These are phyloP conservation scores for Atta cephalotes DNA, from an alignment of 1,140 invertebrate genomes.

Conservation along the genomic window DNA sequence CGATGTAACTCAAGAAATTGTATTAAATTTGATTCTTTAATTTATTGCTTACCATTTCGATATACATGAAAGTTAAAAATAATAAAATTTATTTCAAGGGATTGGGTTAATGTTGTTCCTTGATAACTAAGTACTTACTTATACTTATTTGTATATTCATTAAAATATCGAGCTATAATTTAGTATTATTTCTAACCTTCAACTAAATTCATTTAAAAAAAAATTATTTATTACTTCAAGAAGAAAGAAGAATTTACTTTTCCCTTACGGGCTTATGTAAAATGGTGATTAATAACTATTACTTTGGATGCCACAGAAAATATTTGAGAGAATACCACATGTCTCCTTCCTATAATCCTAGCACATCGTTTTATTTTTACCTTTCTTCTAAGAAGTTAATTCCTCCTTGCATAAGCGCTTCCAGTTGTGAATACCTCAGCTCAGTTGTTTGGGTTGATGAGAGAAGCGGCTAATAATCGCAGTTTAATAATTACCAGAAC, in stretches of 20 bases:
- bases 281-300: conserved; percentile 29
- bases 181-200: background rate
- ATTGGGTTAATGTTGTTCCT: too few species aligned
- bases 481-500: conserved; percentile 43
- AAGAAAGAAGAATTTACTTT: background rate
- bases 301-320: background rate
- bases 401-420: conserved; percentile 33
- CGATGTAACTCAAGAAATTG: too few species aligned
- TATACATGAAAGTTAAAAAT: too few species aligned
- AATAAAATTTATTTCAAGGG: too few species aligned
- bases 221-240: background rate
- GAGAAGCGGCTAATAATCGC: conserved; percentile 54
- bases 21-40: too few species aligned
- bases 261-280: conserved; percentile 15
- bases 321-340: conserved; percentile 2
- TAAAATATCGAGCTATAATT: background rate
- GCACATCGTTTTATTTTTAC: background rate
- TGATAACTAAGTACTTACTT: too few species aligned
- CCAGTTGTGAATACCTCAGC: conserved; percentile 23
- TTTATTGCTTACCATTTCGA: too few species aligned
- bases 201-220: background rate
- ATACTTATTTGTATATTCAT: background rate
- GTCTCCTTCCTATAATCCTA: conserved; percentile 17
- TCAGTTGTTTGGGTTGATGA: conserved; percentile 43
- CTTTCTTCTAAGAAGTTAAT: conserved; percentile 49